Percentiles rank a stretch among this genome's conserved stretches.
phyloP scores from a whole-genome alignment of 2,113 vertebrate species.

The Formicarius rufipectus region DNA sequence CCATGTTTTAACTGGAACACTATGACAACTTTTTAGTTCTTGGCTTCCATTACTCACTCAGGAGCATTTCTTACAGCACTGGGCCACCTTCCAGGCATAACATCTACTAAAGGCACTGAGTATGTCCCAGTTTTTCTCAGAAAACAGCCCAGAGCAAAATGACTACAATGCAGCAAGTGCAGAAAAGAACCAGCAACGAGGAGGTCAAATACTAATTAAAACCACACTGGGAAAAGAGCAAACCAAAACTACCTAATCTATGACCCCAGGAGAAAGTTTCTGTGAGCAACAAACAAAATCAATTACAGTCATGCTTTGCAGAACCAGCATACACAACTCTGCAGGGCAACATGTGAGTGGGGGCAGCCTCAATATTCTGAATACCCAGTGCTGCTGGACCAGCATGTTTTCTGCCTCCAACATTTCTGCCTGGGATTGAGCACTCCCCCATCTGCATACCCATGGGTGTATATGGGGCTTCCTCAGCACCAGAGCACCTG shows the following conservation, averaged over 20 bases:
- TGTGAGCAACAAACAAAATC: neutral
- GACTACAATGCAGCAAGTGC: slow-evolving; percentile 3
- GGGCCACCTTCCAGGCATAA: slow-evolving; percentile 60
- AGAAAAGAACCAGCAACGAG: neutral
- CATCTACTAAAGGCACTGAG: slow-evolving; percentile 30
- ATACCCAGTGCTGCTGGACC: neutral
- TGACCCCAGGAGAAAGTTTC: neutral
- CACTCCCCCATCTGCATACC: neutral
- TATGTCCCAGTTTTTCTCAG: slow-evolving; percentile 59
- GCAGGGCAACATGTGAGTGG: accelerated
- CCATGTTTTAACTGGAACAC: slow-evolving; percentile 20
- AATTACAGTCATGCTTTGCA: neutral
- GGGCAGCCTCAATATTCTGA: neutral
- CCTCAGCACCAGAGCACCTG: neutral
- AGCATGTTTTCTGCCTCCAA: neutral
- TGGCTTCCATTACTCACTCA: slow-evolving; percentile 2
- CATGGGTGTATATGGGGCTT: neutral
- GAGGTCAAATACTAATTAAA: slow-evolving; percentile 13
- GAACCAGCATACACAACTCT: neutral
- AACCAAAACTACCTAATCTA: neutral
- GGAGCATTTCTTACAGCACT: slow-evolving; percentile 49
- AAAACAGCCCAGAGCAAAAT: slow-evolving; percentile 31
- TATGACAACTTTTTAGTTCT: slow-evolving; percentile 10
- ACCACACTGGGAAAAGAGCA: neutral
- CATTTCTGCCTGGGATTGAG: neutral